Percentiles rank a stretch among this genome's conserved stretches.
phyloP scores from a whole-genome alignment of 2,797 vertebrate species.

The Sciurus vulgaris region DNA sequence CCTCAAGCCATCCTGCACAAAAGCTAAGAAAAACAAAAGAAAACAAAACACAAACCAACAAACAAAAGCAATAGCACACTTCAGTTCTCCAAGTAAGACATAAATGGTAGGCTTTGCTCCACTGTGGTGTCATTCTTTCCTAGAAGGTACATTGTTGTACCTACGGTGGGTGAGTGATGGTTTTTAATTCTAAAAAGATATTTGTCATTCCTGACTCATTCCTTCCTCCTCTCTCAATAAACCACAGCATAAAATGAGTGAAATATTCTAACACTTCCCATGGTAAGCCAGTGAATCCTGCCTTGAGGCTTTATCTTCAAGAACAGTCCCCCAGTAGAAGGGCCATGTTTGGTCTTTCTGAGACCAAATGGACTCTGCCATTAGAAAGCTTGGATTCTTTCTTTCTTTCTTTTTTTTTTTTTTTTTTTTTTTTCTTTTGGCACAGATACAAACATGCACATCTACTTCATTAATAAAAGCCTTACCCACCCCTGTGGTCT shows the following conservation, averaged over 20 bases:
- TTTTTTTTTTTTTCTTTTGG: too few relatives aligned
- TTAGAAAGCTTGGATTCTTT: neutral
- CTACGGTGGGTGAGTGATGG: neutral
- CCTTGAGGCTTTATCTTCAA: neutral
- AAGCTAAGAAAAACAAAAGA: neutral
- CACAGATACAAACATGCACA: neutral
- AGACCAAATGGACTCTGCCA: neutral
- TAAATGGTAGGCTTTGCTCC: neutral
- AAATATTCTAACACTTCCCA: neutral
- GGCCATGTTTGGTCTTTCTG: neutral
- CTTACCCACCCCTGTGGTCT: neutral
- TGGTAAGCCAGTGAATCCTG: neutral
- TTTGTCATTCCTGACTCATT: conserved; percentile 31
- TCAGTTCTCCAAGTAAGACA: neutral
- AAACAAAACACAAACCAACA: neutral
- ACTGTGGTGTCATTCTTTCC: neutral
- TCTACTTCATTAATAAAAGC: neutral
- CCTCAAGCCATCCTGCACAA: conserved; percentile 3
- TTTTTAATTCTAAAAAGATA: neutral
- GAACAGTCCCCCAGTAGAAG: neutral
- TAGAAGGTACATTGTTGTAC: neutral
- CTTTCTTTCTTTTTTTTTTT: too few relatives aligned
- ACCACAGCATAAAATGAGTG: neutral
- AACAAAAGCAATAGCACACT: neutral
- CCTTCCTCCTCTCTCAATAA: neutral